Evolutionary conservation across 2,888 invertebrate genomes (phyloP).

Genomic region (Aproaerema taeniolella): DNA sequence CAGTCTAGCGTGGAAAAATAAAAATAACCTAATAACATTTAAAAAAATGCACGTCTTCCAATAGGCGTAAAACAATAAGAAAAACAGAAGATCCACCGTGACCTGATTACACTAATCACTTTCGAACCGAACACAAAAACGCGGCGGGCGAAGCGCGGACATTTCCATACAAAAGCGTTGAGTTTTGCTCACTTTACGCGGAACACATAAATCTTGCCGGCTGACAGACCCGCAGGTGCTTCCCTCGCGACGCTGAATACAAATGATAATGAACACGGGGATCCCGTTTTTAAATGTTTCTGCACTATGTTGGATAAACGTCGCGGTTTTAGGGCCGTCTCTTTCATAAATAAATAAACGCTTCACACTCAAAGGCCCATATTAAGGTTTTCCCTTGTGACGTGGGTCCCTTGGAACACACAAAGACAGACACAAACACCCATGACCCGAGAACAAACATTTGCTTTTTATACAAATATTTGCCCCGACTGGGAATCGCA

Average conservation of each 20-base stretch:
- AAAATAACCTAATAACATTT: too few species aligned
- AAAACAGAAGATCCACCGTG: background rate
- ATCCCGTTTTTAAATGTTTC: constrained; percentile 21
- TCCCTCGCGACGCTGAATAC: constrained; percentile 51
- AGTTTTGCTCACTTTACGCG: constrained; percentile 46
- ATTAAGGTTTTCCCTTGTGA: too few species aligned
- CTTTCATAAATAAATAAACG: background rate
- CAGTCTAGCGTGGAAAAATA: too few species aligned
- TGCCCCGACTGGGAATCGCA: too few species aligned
- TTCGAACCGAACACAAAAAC: background rate
- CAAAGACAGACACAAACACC: too few species aligned
- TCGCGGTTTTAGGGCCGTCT: constrained; percentile 11
- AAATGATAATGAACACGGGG: constrained; percentile 63
- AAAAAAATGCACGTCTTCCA: too few species aligned
- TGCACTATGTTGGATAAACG: constrained; percentile 25
- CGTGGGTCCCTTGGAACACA: too few species aligned
- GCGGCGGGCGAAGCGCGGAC: constrained; percentile 23
- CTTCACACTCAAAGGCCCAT: too few species aligned
- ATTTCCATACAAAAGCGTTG: constrained; percentile 55
- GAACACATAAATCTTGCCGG: constrained; percentile 55
- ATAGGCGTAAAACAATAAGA: background rate
- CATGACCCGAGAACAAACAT: too few species aligned
- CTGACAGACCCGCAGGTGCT: constrained; percentile 59
- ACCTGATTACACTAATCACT: constrained; percentile 4
- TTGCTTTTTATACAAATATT: too few species aligned